Base-by-base conservation (phyloP, 1,140 invertebrate genomes). In the Caenorhabditis inopinata region DNA sequence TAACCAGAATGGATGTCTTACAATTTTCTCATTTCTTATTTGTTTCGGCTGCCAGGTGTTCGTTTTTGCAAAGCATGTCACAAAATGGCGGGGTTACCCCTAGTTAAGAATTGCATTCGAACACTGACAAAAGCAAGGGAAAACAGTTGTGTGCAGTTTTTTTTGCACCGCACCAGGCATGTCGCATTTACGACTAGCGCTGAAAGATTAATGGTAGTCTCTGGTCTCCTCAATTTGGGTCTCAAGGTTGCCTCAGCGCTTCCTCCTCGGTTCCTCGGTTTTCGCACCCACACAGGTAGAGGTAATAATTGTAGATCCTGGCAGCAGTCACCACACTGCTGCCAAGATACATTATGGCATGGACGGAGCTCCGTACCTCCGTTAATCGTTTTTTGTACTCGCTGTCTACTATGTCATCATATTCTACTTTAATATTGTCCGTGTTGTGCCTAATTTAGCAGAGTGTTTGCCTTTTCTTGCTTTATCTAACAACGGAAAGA, bases 201-300 rank as follows among this genome's bases (percentile, higher is more conserved):
- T 68, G 58, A 68, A 68, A 68, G 58, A 68, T 68, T 68, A 68
- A 68, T 68, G 32, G 58, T 68, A 68, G 58, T 32, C 58, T 42
- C 32, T 68, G 58, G 32, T 68, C 58, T 68, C 58, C 58, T 68
- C 58, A 68, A 68, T 68, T 68, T 68, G 58, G 58, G 29, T 38
- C 58, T 68, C 58, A 68, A 68, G 58, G 58, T 68, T 32, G 58
- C n/a, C 32, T 68, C 32, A 9, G 14, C n/a, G 14, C 49, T 25
- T 25, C 58, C 0, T 68, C n/a, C 32, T 32, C n/a, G 35, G n/a
- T 51, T 51, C 12, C 18, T 51, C 48, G 1, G 11, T 51, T 6
- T 7, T 21, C n/a, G 14, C n/a, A 12, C 32, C 32, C n/a, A 35
- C 32, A 68, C 16, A 68, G 58, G 32, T 29, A 68, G 32, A 58